Conservation (phyloP, 2,888 invertebrate species). For the Cyclophora albipunctata region DNA sequence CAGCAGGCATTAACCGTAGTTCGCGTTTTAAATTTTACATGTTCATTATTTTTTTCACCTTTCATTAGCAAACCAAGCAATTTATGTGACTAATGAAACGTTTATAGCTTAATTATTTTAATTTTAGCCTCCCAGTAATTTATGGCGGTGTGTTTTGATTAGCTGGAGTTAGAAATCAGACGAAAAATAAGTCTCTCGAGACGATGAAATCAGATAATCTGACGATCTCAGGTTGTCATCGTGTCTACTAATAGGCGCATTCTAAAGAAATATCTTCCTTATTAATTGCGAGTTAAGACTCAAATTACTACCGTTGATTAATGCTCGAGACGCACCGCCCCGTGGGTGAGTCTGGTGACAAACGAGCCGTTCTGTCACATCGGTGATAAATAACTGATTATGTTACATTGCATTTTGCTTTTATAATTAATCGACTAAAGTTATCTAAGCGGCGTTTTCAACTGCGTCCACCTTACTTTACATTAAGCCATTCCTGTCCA, state of each 20-base stretch:
- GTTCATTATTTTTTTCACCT: slow-evolving; percentile 34
- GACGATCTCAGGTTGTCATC: slow-evolving; percentile 63
- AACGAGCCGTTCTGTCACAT: slow-evolving; percentile 66
- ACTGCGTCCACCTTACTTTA: slow-evolving; percentile 24
- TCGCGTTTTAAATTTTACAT: slow-evolving; percentile 41
- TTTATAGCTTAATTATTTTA: slow-evolving; percentile 23
- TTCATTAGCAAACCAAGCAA: slow-evolving; percentile 27
- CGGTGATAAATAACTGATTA: slow-evolving; percentile 73
- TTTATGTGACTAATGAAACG: slow-evolving; percentile 25
- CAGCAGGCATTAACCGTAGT: slow-evolving; percentile 23
- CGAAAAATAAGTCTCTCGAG: slow-evolving; percentile 52
- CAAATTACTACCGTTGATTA: slow-evolving; percentile 49
- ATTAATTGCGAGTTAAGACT: slow-evolving; percentile 36
- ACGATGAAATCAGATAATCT: slow-evolving; percentile 65
- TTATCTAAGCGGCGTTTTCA: slow-evolving; percentile 50
- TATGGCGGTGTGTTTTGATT: slow-evolving; percentile 22
- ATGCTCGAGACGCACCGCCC: slow-evolving; percentile 48
- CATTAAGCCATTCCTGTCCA: slow-evolving; percentile 36
- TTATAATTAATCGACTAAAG: slow-evolving; percentile 68
- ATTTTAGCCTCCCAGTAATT: slow-evolving; percentile 16
- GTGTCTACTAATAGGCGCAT: slow-evolving; percentile 44
- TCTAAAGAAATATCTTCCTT: slow-evolving; percentile 39
- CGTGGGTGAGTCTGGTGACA: slow-evolving; percentile 71
- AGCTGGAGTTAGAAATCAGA: slow-evolving; percentile 31
- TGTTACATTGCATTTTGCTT: slow-evolving; percentile 68